Evolutionary conservation across 2,113 vertebrate species (phyloP).

Genomic region (Solenodon paradoxus): DNA sequence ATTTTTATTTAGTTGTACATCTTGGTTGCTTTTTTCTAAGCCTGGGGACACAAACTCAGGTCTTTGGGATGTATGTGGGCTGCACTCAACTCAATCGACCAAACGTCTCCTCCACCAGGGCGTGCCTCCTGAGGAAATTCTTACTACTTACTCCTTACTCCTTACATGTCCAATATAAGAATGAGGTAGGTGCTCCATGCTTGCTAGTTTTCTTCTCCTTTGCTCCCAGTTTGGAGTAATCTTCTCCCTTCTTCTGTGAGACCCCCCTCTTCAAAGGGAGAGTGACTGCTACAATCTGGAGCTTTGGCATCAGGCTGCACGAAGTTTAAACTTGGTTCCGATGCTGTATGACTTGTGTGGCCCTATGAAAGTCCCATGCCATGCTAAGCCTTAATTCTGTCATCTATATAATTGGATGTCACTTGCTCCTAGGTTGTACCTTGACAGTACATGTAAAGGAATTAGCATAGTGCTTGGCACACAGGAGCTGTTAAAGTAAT

Average conservation of each 20-base stretch:
- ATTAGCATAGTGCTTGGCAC: neutral
- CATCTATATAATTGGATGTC: neutral
- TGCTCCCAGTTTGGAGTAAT: neutral
- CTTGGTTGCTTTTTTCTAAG: too few species aligned
- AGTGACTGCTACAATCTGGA: too few species aligned
- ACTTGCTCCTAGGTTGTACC: neutral
- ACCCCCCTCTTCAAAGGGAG: neutral
- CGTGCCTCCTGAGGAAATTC: too few species aligned
- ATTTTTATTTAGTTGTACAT: too few species aligned
- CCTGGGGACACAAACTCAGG: too few species aligned
- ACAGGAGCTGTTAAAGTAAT: neutral
- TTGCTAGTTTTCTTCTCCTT: neutral
- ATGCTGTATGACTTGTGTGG: accelerated
- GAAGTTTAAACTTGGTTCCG: neutral
- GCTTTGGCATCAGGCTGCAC: neutral
- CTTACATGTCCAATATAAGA: neutral
- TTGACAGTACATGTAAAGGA: neutral
- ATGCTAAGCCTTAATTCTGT: neutral
- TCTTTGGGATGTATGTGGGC: too few species aligned
- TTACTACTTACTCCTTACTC: too few species aligned
- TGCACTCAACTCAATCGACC: too few species aligned
- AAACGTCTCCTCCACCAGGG: too few species aligned
- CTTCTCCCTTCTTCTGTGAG: neutral
- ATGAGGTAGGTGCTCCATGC: too few species aligned
- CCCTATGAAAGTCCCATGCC: neutral